These are phyloP conservation scores for Drosophila tsacasi DNA, from an alignment of 1,140 invertebrate genomes.

Conservation along the genomic window DNA sequence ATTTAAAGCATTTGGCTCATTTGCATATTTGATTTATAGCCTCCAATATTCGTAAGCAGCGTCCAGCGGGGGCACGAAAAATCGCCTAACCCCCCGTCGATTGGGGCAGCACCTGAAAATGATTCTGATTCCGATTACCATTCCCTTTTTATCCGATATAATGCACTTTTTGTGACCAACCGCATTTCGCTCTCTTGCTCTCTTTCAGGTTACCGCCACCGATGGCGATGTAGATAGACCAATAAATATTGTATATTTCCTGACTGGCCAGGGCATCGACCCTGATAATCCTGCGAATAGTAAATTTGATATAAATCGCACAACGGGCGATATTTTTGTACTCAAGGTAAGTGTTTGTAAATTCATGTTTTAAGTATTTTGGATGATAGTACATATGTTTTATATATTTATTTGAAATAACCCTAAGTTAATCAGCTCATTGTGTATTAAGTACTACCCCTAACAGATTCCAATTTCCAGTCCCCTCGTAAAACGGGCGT, in stretches of 20 bases:
- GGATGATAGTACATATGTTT: background rate
- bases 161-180: conserved; percentile 48
- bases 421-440: background rate
- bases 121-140: conserved; percentile 19
- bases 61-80: conserved; percentile 42
- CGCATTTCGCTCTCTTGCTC: conserved; percentile 75
- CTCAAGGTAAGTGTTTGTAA: conserved; percentile 86
- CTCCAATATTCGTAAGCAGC: conserved; percentile 69
- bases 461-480: conserved; percentile 37
- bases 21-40: conserved; percentile 83
- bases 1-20: conserved; percentile 81
- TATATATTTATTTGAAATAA: background rate
- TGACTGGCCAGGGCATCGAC: conserved; percentile 90
- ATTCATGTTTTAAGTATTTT: conserved; percentile 12
- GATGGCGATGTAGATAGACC: conserved; percentile 89
- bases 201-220: conserved; percentile 86
- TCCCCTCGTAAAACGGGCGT: conserved; percentile 27
- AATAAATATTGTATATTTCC: conserved; percentile 90
- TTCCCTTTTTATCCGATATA: conserved; percentile 8
- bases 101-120: conserved; percentile 15
- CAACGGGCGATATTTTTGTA: conserved; percentile 89
- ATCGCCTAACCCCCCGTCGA: conserved; percentile 31
- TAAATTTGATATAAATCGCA: conserved; percentile 90
- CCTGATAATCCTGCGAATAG: conserved; percentile 88
- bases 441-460: background rate